Evolutionary conservation across 2,797 vertebrate genomes (phyloP).

Genomic region (Tragelaphus oryx): DNA sequence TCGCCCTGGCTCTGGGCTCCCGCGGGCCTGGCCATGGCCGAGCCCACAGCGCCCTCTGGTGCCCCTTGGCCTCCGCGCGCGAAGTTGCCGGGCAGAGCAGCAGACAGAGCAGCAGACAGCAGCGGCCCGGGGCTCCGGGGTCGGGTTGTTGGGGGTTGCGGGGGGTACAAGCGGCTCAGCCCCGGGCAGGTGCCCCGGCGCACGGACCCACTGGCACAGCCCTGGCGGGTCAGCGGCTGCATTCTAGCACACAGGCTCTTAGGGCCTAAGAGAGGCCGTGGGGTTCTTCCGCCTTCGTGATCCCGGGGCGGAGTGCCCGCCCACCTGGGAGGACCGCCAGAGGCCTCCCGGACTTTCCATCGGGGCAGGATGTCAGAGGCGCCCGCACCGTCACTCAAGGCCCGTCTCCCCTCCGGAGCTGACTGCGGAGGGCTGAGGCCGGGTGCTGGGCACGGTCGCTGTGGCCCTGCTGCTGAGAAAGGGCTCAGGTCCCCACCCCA

Average conservation of each 20-base stretch:
- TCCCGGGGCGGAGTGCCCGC: accelerated
- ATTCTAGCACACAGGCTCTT: neutral
- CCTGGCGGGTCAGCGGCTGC: accelerated
- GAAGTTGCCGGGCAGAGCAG: no score
- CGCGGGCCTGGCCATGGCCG: accelerated
- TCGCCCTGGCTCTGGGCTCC: neutral
- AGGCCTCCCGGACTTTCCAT: neutral
- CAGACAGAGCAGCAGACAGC: no score
- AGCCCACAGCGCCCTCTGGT: neutral
- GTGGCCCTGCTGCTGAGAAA: neutral
- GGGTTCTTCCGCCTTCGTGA: neutral
- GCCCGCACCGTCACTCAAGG: accelerated
- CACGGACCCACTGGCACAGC: accelerated
- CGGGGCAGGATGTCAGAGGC: neutral
- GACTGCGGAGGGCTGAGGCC: accelerated
- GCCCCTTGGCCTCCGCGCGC: accelerated
- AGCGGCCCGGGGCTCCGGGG: accelerated
- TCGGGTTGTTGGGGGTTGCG: no score
- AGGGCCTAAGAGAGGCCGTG: neutral
- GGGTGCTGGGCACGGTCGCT: accelerated
- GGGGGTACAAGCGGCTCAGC: neutral
- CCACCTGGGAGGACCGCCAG: neutral
- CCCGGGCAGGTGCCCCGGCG: neutral
- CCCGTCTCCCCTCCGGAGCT: neutral
- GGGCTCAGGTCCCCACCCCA: no score